phyloP scores from a whole-genome alignment of 2,888 invertebrate species.

The Aquatica leii region DNA sequence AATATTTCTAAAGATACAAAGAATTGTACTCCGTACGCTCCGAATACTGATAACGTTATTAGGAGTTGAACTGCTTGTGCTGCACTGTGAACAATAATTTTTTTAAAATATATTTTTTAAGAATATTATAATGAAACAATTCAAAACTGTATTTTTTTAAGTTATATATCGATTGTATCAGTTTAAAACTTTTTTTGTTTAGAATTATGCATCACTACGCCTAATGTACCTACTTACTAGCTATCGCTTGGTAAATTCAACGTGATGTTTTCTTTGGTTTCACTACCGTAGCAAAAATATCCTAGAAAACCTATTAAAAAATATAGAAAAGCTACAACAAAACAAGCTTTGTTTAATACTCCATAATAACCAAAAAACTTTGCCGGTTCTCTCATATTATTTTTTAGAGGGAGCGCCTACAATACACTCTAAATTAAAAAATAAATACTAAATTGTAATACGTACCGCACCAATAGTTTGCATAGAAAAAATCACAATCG shows the following conservation, averaged over 20 bases:
- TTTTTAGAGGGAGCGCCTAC: conserved; percentile 91
- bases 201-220: no score
- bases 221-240: background rate
- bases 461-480: conserved; percentile 89
- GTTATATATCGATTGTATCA: no score
- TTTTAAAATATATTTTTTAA: background rate
- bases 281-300: conserved; percentile 81
- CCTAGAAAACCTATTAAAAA: conserved; percentile 92
- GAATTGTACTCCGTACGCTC: conserved; percentile 97
- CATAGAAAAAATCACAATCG: conserved; percentile 96
- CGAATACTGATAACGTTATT: conserved; percentile 89
- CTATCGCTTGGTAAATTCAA: conserved; percentile 73
- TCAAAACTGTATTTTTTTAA: no score
- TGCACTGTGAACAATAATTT: conserved; percentile 66
- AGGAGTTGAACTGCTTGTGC: conserved; percentile 89
- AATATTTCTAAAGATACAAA: conserved; percentile 94
- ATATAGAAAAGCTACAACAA: conserved; percentile 85
- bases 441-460: no score
- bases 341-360: conserved; percentile 90
- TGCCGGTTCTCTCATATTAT: conserved; percentile 88
- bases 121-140: no score
- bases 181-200: no score
- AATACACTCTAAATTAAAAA: no score
- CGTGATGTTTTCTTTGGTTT: conserved; percentile 80
- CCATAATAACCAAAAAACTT: conserved; percentile 84